Percentiles rank a stretch among this genome's conserved stretches.
These are phyloP conservation scores for Musca vetustissima DNA, from an alignment of 1,140 invertebrate genomes.

Conservation along the genomic window DNA sequence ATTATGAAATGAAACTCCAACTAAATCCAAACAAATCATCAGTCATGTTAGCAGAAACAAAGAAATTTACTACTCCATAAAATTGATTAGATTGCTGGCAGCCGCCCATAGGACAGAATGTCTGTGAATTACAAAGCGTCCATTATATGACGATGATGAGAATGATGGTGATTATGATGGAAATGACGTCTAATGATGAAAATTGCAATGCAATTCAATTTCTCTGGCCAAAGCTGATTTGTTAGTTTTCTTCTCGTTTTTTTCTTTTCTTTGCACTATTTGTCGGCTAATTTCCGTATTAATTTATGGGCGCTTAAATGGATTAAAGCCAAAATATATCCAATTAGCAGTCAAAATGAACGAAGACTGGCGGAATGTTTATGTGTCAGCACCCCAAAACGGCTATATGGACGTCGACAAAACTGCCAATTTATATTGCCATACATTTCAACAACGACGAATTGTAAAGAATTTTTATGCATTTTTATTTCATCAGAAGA, in stretches of 20 bases:
- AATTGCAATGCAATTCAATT: too few relatives aligned
- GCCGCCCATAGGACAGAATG: too few relatives aligned
- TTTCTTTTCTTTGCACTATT: conserved; percentile 4
- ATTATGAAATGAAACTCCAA: background rate
- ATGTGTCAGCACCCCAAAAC: conserved; percentile 7
- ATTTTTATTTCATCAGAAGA: background rate
- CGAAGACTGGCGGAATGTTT: background rate
- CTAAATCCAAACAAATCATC: background rate
- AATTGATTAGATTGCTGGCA: too few relatives aligned
- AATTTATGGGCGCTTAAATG: conserved; percentile 6
- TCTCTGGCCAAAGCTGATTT: too few relatives aligned
- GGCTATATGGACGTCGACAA: background rate
- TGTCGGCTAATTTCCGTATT: conserved; percentile 18
- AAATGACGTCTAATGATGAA: too few relatives aligned
- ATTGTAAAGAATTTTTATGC: background rate
- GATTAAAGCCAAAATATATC: conserved; percentile 13
- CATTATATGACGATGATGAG: background rate
- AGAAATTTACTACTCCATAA: too few relatives aligned
- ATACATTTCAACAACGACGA: conserved; percentile 5
- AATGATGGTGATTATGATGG: background rate
- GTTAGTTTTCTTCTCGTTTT: background rate
- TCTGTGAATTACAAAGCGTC: background rate
- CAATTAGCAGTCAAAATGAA: too few relatives aligned
- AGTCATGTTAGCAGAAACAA: too few relatives aligned
- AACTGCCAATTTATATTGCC: conserved; percentile 19